Conservation (phyloP, 2,888 invertebrate species). For the Eumerus sabulonum region DNA sequence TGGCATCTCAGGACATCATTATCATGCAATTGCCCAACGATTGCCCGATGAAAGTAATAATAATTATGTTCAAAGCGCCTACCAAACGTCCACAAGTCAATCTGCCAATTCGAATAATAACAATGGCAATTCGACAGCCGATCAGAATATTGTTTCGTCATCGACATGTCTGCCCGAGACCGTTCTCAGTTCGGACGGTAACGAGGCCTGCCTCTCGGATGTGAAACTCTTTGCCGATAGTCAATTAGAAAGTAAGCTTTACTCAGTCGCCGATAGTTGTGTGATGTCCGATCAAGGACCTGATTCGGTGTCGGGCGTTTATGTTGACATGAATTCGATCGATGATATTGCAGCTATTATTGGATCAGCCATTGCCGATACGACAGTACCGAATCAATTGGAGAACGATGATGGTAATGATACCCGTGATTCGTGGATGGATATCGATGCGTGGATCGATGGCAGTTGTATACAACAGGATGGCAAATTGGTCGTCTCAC, state of each 20-base stretch:
- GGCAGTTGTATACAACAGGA: slow-evolving; percentile 87
- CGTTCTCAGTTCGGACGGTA: slow-evolving; percentile 79
- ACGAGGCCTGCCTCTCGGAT: slow-evolving; percentile 81
- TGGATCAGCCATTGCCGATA: slow-evolving; percentile 93
- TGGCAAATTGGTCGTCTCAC: slow-evolving; percentile 83
- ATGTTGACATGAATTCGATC: slow-evolving; percentile 85
- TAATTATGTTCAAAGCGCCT: slow-evolving; percentile 84
- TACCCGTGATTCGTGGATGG: slow-evolving; percentile 92
- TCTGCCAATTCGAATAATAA: slow-evolving; percentile 70
- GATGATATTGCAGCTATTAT: slow-evolving; percentile 93
- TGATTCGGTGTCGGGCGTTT: slow-evolving; percentile 81
- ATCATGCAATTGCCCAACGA: slow-evolving; percentile 89
- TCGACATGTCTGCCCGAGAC: slow-evolving; percentile 85
- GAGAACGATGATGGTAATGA: slow-evolving; percentile 86
- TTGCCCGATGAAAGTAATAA: slow-evolving; percentile 88
- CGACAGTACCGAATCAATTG: slow-evolving; percentile 87
- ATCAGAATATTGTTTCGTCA: slow-evolving; percentile 87
- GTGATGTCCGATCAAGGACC: slow-evolving; percentile 80
- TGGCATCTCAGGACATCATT: slow-evolving; percentile 92
- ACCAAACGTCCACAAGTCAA: slow-evolving; percentile 74
- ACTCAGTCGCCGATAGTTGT: slow-evolving; percentile 80
- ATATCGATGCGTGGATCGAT: slow-evolving; percentile 92
- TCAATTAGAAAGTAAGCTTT: slow-evolving; percentile 80
- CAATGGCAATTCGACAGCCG: slow-evolving; percentile 77
- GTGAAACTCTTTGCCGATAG: slow-evolving; percentile 82